phyloP scores from a whole-genome alignment of 2,888 invertebrate genomes.

The Subacronicta megacephala region DNA sequence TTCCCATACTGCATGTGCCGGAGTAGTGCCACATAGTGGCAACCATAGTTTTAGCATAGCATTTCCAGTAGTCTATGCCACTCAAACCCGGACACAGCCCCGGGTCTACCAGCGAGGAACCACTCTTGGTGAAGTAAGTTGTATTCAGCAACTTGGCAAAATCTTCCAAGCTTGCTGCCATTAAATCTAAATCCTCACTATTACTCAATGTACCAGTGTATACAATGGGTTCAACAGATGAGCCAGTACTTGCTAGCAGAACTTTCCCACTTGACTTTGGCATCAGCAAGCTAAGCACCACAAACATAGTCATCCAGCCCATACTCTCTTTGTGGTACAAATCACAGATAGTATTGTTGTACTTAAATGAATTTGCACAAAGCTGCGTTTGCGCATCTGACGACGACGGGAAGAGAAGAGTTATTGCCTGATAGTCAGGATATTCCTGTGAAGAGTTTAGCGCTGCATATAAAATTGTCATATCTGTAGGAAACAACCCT shows the following conservation, averaged over 20 bases:
- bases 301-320: conserved; percentile 25
- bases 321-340: conserved; percentile 38
- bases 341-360: conserved; percentile 57
- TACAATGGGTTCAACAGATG: conserved; percentile 40
- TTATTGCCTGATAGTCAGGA: conserved; percentile 59
- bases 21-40: conserved; percentile 52
- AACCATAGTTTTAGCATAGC: conserved; percentile 47
- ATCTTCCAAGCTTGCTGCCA: conserved; percentile 53
- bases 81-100: neutral
- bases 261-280: conserved; percentile 55
- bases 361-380: conserved; percentile 56
- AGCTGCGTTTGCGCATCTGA: conserved; percentile 47
- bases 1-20: conserved; percentile 53
- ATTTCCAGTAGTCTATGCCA: conserved; percentile 43
- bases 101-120: conserved; percentile 53
- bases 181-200: conserved; percentile 53
- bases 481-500: conserved; percentile 45
- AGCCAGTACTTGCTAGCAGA: conserved; percentile 31
- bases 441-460: conserved; percentile 46
- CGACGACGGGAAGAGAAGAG: conserved; percentile 50
- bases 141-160: conserved; percentile 58
- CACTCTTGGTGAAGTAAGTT: conserved; percentile 48
- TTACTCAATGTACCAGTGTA: conserved; percentile 25
- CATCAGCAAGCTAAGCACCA: conserved; percentile 33
- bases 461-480: conserved; percentile 39